Conservation (phyloP, 2,797 vertebrate species). For the Capromys pilorides region DNA sequence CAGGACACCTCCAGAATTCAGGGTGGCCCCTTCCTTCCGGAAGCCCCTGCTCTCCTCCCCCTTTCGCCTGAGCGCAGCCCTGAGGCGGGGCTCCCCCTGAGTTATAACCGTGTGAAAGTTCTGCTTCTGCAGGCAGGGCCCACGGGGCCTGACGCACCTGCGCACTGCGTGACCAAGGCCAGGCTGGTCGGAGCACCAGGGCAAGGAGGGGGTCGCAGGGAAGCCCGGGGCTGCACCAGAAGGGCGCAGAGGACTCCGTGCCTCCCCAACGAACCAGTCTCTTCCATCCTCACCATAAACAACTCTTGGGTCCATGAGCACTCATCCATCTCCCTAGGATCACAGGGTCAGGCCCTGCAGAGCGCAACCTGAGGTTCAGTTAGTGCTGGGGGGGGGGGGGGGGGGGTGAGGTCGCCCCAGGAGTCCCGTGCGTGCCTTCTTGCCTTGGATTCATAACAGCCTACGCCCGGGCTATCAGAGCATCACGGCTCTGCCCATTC, state of each 20-base stretch:
- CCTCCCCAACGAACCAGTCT: rapidly evolving
- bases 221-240: neutral
- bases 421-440: rapidly evolving
- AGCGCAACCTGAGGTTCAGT: rapidly evolving
- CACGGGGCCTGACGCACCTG: too few relatives aligned
- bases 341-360: neutral
- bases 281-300: neutral
- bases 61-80: neutral
- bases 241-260: rapidly evolving
- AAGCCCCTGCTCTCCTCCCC: neutral
- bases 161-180: neutral
- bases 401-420: rapidly evolving
- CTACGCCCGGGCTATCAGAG: rapidly evolving
- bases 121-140: too few relatives aligned
- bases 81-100: rapidly evolving
- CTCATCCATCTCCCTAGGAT: neutral
- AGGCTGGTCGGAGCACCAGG: too few relatives aligned
- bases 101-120: too few relatives aligned
- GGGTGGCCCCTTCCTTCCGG: neutral
- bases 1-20: neutral
- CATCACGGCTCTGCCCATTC: rapidly evolving
- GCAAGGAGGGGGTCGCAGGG: rapidly evolving
- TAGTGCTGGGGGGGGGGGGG: neutral
- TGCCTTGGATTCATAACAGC: neutral
- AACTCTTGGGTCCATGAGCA: rapidly evolving